Evolutionary conservation across 2,888 invertebrate species (phyloP).

Genomic region (Dyspetes luteomarginatus): DNA sequence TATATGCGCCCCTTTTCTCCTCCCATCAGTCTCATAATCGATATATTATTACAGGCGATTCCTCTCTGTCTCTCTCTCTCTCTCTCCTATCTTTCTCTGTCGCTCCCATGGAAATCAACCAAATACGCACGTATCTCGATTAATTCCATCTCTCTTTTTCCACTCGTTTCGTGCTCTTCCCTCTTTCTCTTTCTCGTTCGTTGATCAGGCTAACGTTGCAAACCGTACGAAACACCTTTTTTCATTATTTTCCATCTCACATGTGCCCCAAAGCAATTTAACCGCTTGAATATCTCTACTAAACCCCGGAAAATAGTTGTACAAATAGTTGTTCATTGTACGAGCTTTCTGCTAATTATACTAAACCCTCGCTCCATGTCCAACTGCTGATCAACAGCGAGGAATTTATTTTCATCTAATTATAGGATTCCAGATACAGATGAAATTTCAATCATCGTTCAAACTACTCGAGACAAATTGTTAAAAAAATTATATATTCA

Average conservation of each 20-base stretch:
- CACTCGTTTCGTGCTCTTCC: slow-evolving; percentile 6
- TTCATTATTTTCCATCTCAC: not conserved
- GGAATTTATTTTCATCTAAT: too few relatives aligned
- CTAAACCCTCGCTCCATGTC: too few relatives aligned
- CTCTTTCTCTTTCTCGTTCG: slow-evolving; percentile 19
- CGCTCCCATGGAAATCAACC: slow-evolving; percentile 43
- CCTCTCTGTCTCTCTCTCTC: slow-evolving; percentile 74
- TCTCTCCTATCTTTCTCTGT: too few relatives aligned
- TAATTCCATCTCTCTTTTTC: slow-evolving; percentile 24
- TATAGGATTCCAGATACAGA: too few relatives aligned
- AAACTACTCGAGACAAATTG: too few relatives aligned
- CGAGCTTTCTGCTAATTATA: not conserved
- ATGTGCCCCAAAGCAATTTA: not conserved
- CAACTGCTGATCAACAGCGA: too few relatives aligned
- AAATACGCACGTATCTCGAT: slow-evolving; percentile 40
- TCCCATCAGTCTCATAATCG: slow-evolving; percentile 78
- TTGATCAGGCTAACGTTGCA: not conserved
- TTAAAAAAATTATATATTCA: too few relatives aligned
- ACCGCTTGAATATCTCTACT: not conserved
- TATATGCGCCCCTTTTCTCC: slow-evolving; percentile 57
- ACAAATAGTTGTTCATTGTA: not conserved
- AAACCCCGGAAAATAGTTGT: not conserved
- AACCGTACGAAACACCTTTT: not conserved
- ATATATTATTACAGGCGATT: slow-evolving; percentile 79
- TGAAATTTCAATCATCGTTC: too few relatives aligned